Conservation (phyloP, 2,888 invertebrate species). For the Gymnocheta viridis region DNA sequence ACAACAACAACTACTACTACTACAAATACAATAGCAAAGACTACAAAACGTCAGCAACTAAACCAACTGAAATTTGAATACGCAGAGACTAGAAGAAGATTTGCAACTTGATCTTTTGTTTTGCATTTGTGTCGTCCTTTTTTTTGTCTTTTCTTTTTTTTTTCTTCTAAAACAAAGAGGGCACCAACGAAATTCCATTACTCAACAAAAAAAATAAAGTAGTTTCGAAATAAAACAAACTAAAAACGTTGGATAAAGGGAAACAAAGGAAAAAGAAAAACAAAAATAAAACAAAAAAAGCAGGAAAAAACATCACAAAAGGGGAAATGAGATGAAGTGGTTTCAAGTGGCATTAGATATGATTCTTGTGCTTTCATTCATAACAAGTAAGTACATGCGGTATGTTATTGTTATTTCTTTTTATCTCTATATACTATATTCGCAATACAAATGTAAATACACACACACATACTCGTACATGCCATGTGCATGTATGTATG, state of each 20-base stretch:
- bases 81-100: constrained; percentile 27
- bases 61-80: constrained; percentile 27
- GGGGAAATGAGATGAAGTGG: constrained; percentile 83
- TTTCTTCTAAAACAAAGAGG: constrained; percentile 28
- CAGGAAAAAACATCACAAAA: constrained; percentile 76
- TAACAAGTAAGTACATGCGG: constrained; percentile 80
- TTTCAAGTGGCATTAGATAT: constrained; percentile 83
- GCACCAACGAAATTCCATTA: constrained; percentile 46
- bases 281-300: constrained; percentile 34
- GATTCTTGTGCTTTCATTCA: constrained; percentile 83
- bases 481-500: not conserved
- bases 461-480: too few species aligned
- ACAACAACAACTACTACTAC: not conserved
- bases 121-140: constrained; percentile 34
- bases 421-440: constrained; percentile 11
- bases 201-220: constrained; percentile 42
- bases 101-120: constrained; percentile 69
- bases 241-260: not conserved
- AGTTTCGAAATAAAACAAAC: not conserved
- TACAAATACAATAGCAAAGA: constrained; percentile 1
- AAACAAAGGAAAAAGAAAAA: not conserved
- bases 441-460: not conserved
- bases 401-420: constrained; percentile 42
- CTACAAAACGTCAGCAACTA: constrained; percentile 6
- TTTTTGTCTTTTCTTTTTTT: not conserved